phyloP scores from a whole-genome alignment of 2,888 invertebrate genomes.

The Apodemia zela region DNA sequence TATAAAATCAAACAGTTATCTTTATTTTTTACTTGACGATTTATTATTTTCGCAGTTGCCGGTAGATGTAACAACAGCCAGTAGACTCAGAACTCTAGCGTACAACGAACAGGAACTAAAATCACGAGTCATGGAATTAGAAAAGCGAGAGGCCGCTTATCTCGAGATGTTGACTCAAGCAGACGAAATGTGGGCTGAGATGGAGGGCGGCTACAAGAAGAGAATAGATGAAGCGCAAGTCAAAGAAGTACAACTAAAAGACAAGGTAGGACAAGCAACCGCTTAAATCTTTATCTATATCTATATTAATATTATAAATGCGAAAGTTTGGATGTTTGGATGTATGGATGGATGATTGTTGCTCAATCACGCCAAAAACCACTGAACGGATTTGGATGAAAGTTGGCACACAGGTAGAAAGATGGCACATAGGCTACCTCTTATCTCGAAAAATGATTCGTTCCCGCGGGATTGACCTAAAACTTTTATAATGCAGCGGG shows the following conservation, averaged over 20 bases:
- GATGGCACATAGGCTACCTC: no score
- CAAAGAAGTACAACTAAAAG: constrained; percentile 69
- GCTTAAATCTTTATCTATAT: no score
- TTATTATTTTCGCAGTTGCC: constrained; percentile 42
- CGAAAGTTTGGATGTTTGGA: no score
- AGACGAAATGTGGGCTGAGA: constrained; percentile 85
- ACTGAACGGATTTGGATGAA: no score
- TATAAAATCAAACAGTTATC: no score
- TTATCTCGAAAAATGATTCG: no score
- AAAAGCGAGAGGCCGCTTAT: constrained; percentile 83
- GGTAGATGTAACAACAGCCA: constrained; percentile 45
- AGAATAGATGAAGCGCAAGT: constrained; percentile 74
- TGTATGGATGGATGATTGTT: no score
- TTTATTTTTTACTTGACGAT: constrained; percentile 17
- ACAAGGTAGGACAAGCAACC: constrained; percentile 77
- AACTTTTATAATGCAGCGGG: no score
- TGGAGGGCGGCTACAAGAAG: constrained; percentile 83
- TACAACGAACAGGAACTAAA: constrained; percentile 81
- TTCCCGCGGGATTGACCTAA: no score
- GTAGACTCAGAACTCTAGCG: constrained; percentile 61
- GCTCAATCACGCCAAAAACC: no score
- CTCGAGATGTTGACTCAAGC: constrained; percentile 86
- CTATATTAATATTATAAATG: no score
- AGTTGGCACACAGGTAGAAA: no score
- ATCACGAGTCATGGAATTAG: constrained; percentile 81